phyloP scores from a whole-genome alignment of 1,140 invertebrate genomes.

The Drosophila nasuta region DNA sequence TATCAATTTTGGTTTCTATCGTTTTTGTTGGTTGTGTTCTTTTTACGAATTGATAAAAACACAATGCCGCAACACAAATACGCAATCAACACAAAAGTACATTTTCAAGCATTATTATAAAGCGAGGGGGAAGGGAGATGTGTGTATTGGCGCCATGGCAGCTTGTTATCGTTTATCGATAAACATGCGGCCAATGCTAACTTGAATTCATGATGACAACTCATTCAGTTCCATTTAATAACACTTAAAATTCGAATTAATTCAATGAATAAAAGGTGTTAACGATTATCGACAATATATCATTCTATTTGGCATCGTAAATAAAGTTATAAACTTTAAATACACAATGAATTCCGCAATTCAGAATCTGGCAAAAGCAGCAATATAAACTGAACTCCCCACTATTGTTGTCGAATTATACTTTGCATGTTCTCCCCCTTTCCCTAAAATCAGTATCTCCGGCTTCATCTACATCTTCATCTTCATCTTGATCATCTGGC shows the following conservation, averaged over 20 bases:
- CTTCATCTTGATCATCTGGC: constrained; percentile 16
- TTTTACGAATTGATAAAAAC: constrained; percentile 34
- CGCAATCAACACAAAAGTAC: constrained; percentile 17
- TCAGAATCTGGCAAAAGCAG: constrained; percentile 10
- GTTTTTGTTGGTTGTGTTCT: constrained; percentile 1
- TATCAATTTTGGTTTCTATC: constrained; percentile 35
- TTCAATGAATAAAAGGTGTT: background rate
- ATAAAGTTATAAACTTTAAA: background rate
- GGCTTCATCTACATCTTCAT: background rate
- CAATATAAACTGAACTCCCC: background rate
- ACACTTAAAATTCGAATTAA: background rate
- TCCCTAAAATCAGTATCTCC: too few relatives aligned
- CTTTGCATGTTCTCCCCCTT: constrained; percentile 3
- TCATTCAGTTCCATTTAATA: background rate
- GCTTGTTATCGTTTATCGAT: constrained; percentile 9
- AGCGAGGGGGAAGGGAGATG: background rate
- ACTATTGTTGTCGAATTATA: constrained; percentile 18
- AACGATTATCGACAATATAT: background rate
- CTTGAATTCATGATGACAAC: background rate
- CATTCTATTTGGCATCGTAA: background rate
- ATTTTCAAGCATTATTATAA: constrained; percentile 3
- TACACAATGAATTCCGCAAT: constrained; percentile 20
- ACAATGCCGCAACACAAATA: constrained; percentile 18
- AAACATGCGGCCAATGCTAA: background rate
- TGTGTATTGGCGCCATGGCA: background rate